Conservation (phyloP, 2,113 vertebrate species). For the Spea multiplicata region DNA sequence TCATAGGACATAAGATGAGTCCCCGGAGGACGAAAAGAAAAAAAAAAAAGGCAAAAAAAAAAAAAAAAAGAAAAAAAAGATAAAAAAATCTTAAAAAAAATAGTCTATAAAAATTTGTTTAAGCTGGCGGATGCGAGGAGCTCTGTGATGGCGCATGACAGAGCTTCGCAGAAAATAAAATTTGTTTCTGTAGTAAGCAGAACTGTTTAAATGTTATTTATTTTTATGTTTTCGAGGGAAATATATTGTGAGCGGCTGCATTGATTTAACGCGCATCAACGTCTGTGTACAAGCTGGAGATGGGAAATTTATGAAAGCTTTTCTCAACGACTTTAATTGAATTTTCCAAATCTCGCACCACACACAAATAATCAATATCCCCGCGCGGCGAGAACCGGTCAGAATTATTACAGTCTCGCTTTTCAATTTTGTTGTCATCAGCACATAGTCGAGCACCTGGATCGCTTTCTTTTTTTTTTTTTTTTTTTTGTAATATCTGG, state of each 20-base stretch:
- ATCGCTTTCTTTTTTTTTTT: constrained; percentile 52
- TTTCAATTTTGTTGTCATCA: constrained; percentile 99
- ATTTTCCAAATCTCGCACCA: constrained; percentile 99
- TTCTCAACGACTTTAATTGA: constrained; percentile 99
- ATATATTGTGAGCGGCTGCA: constrained; percentile 99
- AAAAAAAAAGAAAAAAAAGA: no score
- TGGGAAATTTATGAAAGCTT: constrained; percentile 99
- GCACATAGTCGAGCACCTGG: constrained; percentile 83
- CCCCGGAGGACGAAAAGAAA: constrained; percentile 66
- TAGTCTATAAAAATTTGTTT: constrained; percentile 90
- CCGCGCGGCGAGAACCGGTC: constrained; percentile 92
- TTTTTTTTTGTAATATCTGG: constrained; percentile 76
- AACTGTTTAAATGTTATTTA: constrained; percentile 99
- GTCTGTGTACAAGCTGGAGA: constrained; percentile 84
- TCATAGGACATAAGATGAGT: constrained; percentile 93
- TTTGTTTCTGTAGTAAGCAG: constrained; percentile 99
- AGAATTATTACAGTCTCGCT: constrained; percentile 97
- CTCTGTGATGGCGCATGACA: constrained; percentile 82
- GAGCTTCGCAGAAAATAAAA: constrained; percentile 91
- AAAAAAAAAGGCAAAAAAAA: no score
- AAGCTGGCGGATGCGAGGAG: constrained; percentile 77
- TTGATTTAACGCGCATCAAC: constrained; percentile 98
- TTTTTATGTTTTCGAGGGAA: constrained; percentile 99
- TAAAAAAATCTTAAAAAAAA: no score
- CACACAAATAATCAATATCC: constrained; percentile 99